A percentile compares a stretch with the other conserved stretches of the same genome.
Conservation (phyloP, 2,888 invertebrate species). For the Aproaerema taeniolella region DNA sequence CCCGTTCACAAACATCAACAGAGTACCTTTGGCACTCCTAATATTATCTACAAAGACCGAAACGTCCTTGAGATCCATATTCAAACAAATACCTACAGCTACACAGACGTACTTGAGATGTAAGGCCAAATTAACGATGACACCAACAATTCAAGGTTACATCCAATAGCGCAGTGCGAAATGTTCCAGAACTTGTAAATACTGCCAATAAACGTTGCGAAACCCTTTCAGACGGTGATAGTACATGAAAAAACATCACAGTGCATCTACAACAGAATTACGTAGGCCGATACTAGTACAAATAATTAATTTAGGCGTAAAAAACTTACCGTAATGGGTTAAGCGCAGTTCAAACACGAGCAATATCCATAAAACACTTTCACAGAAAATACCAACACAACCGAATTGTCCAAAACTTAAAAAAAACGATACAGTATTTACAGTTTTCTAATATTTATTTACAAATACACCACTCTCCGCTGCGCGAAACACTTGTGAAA, state of each 20-base stretch:
- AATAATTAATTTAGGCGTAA: constrained; percentile 19
- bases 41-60: background rate
- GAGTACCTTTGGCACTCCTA: constrained; percentile 2
- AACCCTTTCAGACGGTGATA: constrained; percentile 22
- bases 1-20: too few relatives aligned
- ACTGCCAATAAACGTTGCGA: constrained; percentile 25
- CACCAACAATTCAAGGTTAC: constrained; percentile 51
- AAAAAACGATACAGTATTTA: constrained; percentile 44
- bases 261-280: constrained; percentile 22
- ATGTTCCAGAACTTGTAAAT: constrained; percentile 23
- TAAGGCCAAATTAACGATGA: constrained; percentile 46
- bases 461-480: constrained; percentile 53
- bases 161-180: constrained; percentile 34
- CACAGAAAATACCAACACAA: constrained; percentile 31
- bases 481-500: constrained; percentile 44
- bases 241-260: constrained; percentile 22
- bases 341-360: constrained; percentile 20
- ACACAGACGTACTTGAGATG: constrained; percentile 28
- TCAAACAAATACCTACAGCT: constrained; percentile 13
- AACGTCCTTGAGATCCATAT: constrained; percentile 4
- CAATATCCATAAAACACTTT: constrained; percentile 49
- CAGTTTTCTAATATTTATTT: constrained; percentile 58
- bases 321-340: constrained; percentile 42
- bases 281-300: constrained; percentile 25
- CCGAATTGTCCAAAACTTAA: constrained; percentile 26